Conservation (phyloP, 2,888 invertebrate species). For the Eristalinus aeneus region DNA sequence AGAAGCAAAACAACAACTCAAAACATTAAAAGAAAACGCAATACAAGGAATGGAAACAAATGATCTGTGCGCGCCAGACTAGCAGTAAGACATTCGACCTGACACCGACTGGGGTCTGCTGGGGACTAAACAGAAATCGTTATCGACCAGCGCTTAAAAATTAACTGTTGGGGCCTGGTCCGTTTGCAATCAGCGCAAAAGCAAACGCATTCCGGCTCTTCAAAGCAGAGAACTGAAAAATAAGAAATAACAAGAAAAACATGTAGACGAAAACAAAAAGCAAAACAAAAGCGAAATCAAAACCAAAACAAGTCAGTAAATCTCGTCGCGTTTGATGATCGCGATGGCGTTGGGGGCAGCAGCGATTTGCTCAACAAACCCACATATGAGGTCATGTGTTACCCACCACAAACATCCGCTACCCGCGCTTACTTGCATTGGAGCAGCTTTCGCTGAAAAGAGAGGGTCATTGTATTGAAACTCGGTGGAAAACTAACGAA, state of each 20-base stretch:
- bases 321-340: not conserved
- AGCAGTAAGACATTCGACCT: conserved; percentile 27
- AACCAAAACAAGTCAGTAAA: conserved; percentile 69
- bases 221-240: conserved; percentile 11
- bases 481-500: not conserved
- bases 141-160: conserved; percentile 59
- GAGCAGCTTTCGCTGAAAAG: conserved; percentile 37
- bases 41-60: conserved; percentile 1
- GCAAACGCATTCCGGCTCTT: conserved; percentile 27
- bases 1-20: not conserved
- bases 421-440: not conserved
- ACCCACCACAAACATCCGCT: not conserved
- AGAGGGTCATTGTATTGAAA: not conserved
- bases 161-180: conserved; percentile 15
- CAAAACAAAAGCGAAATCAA: conserved; percentile 57
- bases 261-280: conserved; percentile 46
- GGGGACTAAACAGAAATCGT: conserved; percentile 55
- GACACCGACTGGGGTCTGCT: conserved; percentile 27
- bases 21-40: not conserved
- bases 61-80: not conserved
- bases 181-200: conserved; percentile 13
- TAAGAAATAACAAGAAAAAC: not conserved
- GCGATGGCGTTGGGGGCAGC: not conserved
- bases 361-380: conserved; percentile 31
- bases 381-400: conserved; percentile 51